Percentiles rank a stretch among this genome's conserved stretches.
Evolutionary conservation across 2,113 vertebrate genomes (phyloP).

Genomic region (Pangasianodon hypophthalmus): DNA sequence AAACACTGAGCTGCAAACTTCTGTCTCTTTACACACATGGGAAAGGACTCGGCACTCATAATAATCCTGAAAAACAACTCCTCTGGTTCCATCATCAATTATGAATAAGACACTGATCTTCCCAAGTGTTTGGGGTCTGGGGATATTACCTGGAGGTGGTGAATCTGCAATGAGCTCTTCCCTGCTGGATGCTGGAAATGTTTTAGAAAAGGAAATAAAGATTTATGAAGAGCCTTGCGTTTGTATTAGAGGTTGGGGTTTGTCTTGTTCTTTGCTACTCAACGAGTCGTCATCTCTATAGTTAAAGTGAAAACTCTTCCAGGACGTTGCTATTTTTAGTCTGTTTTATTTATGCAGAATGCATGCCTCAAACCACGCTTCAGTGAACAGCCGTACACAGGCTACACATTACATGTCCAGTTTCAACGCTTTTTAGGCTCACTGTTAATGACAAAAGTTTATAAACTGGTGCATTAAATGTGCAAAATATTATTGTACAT

Average conservation of each 20-base stretch:
- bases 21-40: slow-evolving; percentile 39
- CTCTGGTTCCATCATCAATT: slow-evolving; percentile 51
- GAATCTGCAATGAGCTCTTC: background rate
- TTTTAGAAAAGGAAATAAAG: background rate
- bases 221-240: background rate
- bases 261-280: background rate
- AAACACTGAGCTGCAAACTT: slow-evolving; percentile 37
- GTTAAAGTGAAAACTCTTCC: background rate
- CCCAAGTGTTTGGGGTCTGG: slow-evolving; percentile 7
- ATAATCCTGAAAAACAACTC: slow-evolving; percentile 45
- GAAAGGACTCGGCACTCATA: slow-evolving; percentile 11
- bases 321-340: background rate
- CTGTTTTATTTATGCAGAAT: background rate
- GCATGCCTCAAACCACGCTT: background rate
- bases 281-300: background rate
- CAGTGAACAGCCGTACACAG: background rate
- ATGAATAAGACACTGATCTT: slow-evolving; percentile 47
- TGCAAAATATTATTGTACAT: background rate
- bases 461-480: background rate
- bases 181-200: background rate
- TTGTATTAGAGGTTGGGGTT: background rate
- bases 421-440: too few relatives aligned
- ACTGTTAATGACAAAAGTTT: background rate
- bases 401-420: background rate
- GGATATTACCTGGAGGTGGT: background rate